Conservation (phyloP, 2,888 invertebrate genomes). For the Pseudococcus viburni region DNA sequence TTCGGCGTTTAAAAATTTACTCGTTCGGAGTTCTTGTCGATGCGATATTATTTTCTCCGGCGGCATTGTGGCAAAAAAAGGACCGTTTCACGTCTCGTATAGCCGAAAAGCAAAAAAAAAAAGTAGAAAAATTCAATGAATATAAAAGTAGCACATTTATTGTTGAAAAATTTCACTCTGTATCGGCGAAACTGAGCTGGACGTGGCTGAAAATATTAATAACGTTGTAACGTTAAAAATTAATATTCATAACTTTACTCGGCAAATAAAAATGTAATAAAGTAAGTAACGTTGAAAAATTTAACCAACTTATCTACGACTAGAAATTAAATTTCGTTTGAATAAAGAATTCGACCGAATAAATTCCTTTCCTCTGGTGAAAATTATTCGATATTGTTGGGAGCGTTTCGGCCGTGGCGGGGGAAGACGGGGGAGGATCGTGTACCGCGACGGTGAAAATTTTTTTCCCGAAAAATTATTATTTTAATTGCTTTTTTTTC, state of each 20-base stretch:
- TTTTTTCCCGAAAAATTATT: background rate
- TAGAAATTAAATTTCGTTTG: conserved; percentile 36
- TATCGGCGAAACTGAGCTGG: background rate
- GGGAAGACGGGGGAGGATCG: too few relatives aligned
- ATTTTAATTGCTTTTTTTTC: conserved; percentile 19
- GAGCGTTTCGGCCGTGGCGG: background rate
- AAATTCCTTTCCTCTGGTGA: background rate
- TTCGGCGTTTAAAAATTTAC: background rate
- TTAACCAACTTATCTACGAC: conserved; percentile 28
- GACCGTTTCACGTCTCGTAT: too few relatives aligned
- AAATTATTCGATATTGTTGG: conserved; percentile 34
- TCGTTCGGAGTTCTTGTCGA: background rate
- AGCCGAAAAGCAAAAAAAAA: background rate
- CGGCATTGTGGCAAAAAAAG: background rate
- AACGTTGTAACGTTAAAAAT: background rate
- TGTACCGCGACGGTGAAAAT: background rate
- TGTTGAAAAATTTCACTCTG: background rate
- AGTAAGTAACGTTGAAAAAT: conserved; percentile 39
- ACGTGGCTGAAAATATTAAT: conserved; percentile 33
- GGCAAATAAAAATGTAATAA: conserved; percentile 36
- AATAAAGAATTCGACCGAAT: conserved; percentile 21
- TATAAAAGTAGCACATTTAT: conserved; percentile 13
- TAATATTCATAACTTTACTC: conserved; percentile 35
- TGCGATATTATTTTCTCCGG: background rate
- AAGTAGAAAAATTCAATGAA: conserved; percentile 23